Evolutionary conservation across 2,797 vertebrate genomes (phyloP), one percentile per base, ranked within the genome.

Genomic region (Eulemur coronatus): DNA sequence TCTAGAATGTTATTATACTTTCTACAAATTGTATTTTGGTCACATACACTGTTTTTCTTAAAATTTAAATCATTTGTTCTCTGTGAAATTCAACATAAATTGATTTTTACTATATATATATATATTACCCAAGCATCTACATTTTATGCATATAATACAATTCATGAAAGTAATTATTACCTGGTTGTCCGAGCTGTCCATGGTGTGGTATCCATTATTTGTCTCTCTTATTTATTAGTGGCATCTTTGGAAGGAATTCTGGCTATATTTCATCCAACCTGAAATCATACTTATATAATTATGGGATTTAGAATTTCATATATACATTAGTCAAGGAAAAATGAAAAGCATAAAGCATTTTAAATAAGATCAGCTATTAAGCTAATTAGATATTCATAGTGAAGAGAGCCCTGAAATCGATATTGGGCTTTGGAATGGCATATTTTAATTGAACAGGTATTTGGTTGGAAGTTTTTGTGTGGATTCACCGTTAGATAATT

Each of bases 321-420:
- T 90, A 81, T 87, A 17, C 13, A n/a, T 57, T 97, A 90, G 13
- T 22, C n/a, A 97, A 88, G 26, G 94, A 94, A 92, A 88, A 91
- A 87, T 90, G 63, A 89, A 84, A 89, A 93, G 5, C 30, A 87
- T 88, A 59, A 75, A 87, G 28, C 2, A 67, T 63, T 89, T 94
- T n/a, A 35, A 93, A 93, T 89, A 89, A 78, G 50, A 90, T 87
- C 46, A 92, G 26, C 43, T 93, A 87, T 96, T 89, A 96, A 70
- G 1, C 4, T 81, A 75, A 46, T 92, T 96, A 30, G 33, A 95
- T 93, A 92, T 81, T 84, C 65, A 57, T 13, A 38, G 76, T 70
- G 61, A 97, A 67, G 57, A 78, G 28, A 95, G 7, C 28, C 38
- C 43, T 89, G 41, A 84, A 84, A 69, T 84, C 28, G 12, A 79